Conservation (phyloP, 2,888 invertebrate genomes). For the Reticulitermes lucifugus region DNA sequence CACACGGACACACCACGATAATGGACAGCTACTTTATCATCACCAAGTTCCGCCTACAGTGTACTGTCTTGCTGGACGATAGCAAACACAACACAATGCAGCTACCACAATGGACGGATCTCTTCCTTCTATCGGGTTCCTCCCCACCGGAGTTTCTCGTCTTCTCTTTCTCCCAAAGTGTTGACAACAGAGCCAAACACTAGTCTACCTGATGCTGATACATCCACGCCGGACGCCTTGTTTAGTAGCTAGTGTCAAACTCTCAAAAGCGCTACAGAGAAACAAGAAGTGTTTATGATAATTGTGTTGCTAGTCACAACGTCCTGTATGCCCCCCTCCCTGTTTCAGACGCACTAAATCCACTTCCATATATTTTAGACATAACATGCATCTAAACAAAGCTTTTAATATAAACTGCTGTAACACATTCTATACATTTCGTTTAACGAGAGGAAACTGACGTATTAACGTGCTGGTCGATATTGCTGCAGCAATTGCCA, state of each 20-base stretch:
- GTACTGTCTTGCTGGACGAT: conserved; percentile 6
- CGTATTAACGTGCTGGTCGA: too few species aligned
- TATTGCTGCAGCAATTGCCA: too few species aligned
- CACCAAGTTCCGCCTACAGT: conserved; percentile 20
- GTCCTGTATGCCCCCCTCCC: neutral
- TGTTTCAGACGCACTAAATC: neutral
- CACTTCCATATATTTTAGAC: neutral
- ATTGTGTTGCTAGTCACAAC: neutral
- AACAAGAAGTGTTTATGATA: conserved; percentile 29
- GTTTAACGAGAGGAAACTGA: too few species aligned
- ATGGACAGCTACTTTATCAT: conserved; percentile 43
- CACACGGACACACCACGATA: conserved; percentile 24
- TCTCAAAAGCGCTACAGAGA: neutral
- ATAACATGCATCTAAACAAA: neutral
- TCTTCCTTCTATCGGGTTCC: conserved; percentile 30
- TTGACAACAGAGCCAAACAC: conserved; percentile 28
- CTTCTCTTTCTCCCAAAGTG: conserved; percentile 15
- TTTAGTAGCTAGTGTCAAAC: conserved; percentile 22
- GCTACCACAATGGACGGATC: conserved; percentile 14
- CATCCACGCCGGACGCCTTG: conserved; percentile 32
- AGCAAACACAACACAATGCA: neutral
- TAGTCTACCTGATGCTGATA: conserved; percentile 33
- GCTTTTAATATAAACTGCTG: neutral
- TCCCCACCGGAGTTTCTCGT: conserved; percentile 2
- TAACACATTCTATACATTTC: too few species aligned